Percentiles rank a stretch among this genome's conserved stretches.
phyloP scores from a whole-genome alignment of 2,797 vertebrate species.

The Otolemur crassicaudatus region DNA sequence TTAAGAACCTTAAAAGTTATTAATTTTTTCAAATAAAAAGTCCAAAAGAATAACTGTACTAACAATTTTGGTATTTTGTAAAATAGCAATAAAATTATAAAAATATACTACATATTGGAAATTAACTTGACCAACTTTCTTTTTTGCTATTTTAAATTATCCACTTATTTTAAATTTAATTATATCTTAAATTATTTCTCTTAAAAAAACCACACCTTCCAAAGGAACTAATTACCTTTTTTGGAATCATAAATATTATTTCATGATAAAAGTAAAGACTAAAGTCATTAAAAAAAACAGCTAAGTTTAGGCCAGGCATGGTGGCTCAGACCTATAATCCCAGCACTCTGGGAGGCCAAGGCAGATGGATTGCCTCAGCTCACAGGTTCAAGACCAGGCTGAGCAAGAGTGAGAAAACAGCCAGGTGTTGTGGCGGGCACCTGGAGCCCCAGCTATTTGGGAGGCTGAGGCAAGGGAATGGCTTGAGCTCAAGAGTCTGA shows the following conservation, averaged over 20 bases:
- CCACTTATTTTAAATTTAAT: neutral
- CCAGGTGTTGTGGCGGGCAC: no score
- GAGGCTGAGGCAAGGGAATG: no score
- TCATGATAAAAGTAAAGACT: neutral
- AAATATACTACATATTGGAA: neutral
- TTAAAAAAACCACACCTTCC: neutral
- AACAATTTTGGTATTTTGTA: constrained; percentile 11
- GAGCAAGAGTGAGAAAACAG: no score
- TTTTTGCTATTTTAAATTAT: constrained; percentile 25
- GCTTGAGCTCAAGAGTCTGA: no score
- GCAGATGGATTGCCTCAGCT: no score
- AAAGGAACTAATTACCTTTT: constrained; percentile 57
- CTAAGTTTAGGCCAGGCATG: neutral
- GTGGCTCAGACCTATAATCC: no score
- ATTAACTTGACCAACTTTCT: neutral
- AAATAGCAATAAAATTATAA: constrained; percentile 53
- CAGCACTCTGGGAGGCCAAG: no score
- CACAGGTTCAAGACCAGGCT: no score
- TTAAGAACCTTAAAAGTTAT: constrained; percentile 32
- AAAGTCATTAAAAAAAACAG: constrained; percentile 22
- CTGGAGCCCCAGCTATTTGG: no score
- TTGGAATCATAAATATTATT: constrained; percentile 2
- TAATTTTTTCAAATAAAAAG: constrained; percentile 51
- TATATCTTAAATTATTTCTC: constrained; percentile 34
- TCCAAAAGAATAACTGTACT: constrained; percentile 19